Evolutionary conservation across 2,113 vertebrate species (phyloP), one percentile per base, ranked within the genome.

Genomic region (Danio rerio): DNA sequence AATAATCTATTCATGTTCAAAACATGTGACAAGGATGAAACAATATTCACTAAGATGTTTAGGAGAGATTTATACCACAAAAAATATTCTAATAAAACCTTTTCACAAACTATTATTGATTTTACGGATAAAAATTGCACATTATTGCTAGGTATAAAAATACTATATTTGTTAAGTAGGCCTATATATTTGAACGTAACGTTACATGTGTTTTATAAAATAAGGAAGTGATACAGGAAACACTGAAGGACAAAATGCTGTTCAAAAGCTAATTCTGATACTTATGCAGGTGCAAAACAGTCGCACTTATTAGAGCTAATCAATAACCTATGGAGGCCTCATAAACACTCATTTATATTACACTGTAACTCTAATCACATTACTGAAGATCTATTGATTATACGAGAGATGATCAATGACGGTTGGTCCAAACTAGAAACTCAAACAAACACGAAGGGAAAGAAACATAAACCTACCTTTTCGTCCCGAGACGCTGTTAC

Each of bases 141-240:
- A 31, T 31, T 31, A 31, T 31, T 31, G 31, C 31, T 31, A 31
- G 31, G 3, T 31, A 31, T 31, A 31, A 31, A 31, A 31, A 31
- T 2, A 31, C 3, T 2, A 1, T 31, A 31, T 31, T 31, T 31
- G 31, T 31, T 31, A 2, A 31, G 31, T 31, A n/a, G n/a, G n/a
- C n/a, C n/a, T n/a, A 31, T 31, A 31, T 31, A 31, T 31, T 31
- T 31, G 31, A 31, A 31, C 31, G 31, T 31, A n/a, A n/a, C n/a
- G 49, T 6, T 50, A 9, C 4, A 21, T 71, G 18, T 52, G 12
- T 71, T 75, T 8, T 15, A 42, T 21, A 2, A 20, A 58, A 75
- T 3, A 59, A 59, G 58, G 58, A 50, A 77, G 43, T 50, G 58
- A 40, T 40, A 50, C 45, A 77, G 58, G 75, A 63, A 77, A 43